Percentiles rank a stretch among this genome's conserved stretches.
Conservation (phyloP, 2,797 vertebrate genomes). For the Chiroxiphia lanceolata region DNA sequence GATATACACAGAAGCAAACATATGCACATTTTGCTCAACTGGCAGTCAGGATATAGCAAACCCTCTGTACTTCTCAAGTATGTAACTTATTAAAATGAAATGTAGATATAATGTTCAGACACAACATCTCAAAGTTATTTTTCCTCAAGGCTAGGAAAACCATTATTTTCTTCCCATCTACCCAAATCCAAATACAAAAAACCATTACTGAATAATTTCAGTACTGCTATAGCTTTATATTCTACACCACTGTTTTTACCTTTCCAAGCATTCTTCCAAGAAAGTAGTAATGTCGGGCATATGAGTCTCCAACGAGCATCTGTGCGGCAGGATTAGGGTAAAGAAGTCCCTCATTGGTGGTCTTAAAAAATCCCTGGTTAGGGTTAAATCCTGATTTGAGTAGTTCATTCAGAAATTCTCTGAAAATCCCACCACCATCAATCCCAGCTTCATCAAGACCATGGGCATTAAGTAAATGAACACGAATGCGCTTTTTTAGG, state of each 20-base stretch:
- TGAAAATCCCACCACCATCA: constrained; percentile 96
- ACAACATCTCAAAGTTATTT: not conserved
- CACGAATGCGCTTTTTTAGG: constrained; percentile 93
- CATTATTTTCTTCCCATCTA: not conserved
- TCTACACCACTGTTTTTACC: constrained; percentile 73
- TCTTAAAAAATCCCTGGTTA: constrained; percentile 98
- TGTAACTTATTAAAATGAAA: not conserved
- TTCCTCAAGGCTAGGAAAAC: not conserved
- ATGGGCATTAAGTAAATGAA: constrained; percentile 94
- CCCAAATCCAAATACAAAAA: not conserved
- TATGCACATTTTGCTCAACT: not conserved
- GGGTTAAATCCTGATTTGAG: constrained; percentile 98
- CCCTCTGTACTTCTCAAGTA: not conserved
- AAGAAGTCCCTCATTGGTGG: constrained; percentile 94
- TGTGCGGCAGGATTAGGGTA: constrained; percentile 93
- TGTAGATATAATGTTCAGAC: not conserved
- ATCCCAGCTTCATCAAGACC: constrained; percentile 98
- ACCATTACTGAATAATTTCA: not conserved
- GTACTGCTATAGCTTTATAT: not conserved
- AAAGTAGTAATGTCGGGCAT: constrained; percentile 96
- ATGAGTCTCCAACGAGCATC: constrained; percentile 93
- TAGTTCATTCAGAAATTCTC: constrained; percentile 96
- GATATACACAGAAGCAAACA: not conserved
- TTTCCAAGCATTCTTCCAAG: constrained; percentile 97
- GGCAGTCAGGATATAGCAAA: not conserved